Evolutionary conservation across 2,113 vertebrate species (phyloP).

Genomic region (Nicator chloris): DNA sequence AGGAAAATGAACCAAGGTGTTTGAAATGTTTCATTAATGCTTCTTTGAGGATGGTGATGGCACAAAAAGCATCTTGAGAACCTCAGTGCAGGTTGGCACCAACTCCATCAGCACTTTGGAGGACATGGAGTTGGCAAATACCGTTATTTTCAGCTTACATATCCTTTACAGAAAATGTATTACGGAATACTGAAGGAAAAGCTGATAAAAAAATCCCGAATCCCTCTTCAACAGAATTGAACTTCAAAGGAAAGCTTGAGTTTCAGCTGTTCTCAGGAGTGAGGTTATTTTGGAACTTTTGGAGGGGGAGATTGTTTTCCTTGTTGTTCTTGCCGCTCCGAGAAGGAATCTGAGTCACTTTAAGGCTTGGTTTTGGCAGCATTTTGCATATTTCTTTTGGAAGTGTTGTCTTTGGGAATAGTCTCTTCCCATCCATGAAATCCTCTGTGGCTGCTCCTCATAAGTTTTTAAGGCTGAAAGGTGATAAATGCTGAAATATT

Average conservation of each 20-base stretch:
- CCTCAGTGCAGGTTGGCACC: neutral
- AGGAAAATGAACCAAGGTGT: fast-evolving
- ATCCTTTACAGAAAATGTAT: neutral
- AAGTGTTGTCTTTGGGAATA: neutral
- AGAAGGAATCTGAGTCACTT: neutral
- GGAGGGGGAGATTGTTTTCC: neutral
- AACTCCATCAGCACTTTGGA: neutral
- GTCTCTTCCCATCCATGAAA: neutral
- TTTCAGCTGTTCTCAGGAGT: neutral
- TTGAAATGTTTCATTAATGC: neutral
- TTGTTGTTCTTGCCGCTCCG: neutral
- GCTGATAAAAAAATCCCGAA: neutral
- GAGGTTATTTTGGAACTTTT: neutral
- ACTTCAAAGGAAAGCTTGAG: neutral
- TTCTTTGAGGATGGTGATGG: neutral
- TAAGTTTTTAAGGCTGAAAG: neutral
- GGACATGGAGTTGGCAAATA: fast-evolving
- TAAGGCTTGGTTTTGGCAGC: neutral
- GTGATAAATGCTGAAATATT: neutral
- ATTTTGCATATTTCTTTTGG: neutral
- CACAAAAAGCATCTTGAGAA: neutral
- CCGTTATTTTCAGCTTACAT: neutral
- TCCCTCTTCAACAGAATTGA: neutral
- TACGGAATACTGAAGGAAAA: neutral
- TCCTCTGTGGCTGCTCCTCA: neutral